Base-by-base conservation (phyloP, 2,888 invertebrate genomes). In the Andrena marginata region DNA sequence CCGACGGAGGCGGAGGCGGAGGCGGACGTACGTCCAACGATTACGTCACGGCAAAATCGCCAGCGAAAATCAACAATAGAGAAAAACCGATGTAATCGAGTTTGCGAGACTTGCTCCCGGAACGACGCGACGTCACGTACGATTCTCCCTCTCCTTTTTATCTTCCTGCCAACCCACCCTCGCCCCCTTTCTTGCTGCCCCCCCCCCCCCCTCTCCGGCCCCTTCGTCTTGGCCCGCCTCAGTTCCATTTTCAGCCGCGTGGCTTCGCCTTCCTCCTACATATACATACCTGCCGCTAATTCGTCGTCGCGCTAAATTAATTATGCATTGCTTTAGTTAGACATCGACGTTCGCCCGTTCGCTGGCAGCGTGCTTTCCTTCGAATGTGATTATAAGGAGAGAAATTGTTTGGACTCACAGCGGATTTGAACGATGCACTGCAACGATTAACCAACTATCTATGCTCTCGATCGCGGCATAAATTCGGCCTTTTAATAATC, bases 51-150 rank as follows among this genome's bases (percentile, higher is more conserved):
- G 83, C 82, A 88, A 84, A 87, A 88, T 88, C 82, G 86, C 83
- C 82, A 84, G 86, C 80, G 86, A 90, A 90, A 90, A 90, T 89
- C 89, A 87, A 85, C 86, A 84, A 80, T 74, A 84, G 81, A 84
- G 82, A 84, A 88, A 88, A 85, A 80, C 76, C 77, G 76, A 77
- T 87, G 85, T 88, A 88, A 88, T 88, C 74, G 88, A 88, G 88
- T 88, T 87, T 87, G 85, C 80, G 82, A 84, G 81, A 88, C 81
- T 88, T 84, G 85, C 87, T 85, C 85, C 59, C 76, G 70, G 67
- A 74, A 67, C 78, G 86, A 80, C 77, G 74, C 77, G 73, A 80
- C 80, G 86, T 82, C 85, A 84, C 84, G 87, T 82, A 82, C 85
- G 80, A 84, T 85, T 72, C 78, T 80, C 71, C 77, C 54, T 63